Conservation (phyloP, 2,113 vertebrate genomes). For the Centropus bengalensis region DNA sequence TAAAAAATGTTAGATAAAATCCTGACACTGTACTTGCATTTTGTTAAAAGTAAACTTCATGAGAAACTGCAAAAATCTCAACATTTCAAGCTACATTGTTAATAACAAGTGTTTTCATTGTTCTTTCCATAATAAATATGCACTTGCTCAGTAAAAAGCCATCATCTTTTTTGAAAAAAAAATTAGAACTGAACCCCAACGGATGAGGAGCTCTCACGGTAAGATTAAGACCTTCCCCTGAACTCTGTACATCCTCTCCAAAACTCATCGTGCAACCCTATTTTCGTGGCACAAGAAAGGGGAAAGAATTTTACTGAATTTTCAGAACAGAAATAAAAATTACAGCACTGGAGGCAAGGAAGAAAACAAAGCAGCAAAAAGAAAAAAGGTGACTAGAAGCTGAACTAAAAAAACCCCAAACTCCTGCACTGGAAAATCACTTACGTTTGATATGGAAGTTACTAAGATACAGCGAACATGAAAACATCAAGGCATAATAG, state of each 20-base stretch:
- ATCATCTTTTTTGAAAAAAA: fast-evolving
- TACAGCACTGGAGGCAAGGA: background rate
- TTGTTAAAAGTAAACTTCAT: background rate
- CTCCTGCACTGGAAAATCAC: background rate
- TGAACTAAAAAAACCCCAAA: background rate
- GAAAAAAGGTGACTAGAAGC: background rate
- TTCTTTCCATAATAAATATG: background rate
- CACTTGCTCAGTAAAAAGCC: background rate
- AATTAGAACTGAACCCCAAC: background rate
- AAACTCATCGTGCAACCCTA: background rate
- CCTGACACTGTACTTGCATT: background rate
- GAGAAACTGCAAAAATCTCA: fast-evolving
- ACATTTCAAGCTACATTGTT: background rate
- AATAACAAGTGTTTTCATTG: background rate
- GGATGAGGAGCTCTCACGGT: background rate
- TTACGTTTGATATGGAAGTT: background rate
- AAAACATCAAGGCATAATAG: background rate
- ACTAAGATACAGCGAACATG: background rate
- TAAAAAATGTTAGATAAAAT: background rate
- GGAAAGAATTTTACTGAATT: background rate
- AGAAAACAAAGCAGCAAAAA: background rate
- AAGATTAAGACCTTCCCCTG: background rate
- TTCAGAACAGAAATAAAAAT: background rate
- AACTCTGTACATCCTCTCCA: background rate
- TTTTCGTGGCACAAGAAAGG: background rate